Evolutionary conservation across 2,888 invertebrate species (phyloP), one percentile per base, ranked within the genome.

Genomic region (Homarus gammarus): DNA sequence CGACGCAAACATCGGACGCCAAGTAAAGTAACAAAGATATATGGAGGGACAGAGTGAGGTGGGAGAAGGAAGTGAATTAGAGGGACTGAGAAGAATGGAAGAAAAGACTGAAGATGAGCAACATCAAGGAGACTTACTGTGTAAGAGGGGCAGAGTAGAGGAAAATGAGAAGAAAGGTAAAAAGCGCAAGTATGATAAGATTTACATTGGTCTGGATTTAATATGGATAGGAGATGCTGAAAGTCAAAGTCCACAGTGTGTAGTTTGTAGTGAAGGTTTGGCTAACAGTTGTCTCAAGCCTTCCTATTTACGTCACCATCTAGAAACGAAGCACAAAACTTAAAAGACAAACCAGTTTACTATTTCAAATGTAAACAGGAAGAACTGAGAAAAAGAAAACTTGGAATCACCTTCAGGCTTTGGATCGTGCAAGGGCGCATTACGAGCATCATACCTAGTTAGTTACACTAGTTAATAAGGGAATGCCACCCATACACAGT

Each of bases 161-260:
- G n/a, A 73, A 22, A 40, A 22, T 36, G 73, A 38, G 38, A 73
- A 40, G 40, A n/a, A 38, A 40, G 38, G n/a, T 22, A 40, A 73
- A 73, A 12, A 44, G 44, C 15, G 73, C 36, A 38, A 38, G 44
- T 36, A 73, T 10, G 38, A 8, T 38, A 27, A 73, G 38, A 73
- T 15, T 10, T 38, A 73, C n/a, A 38, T 36, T 8, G 73, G 38
- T 15, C n/a, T 38, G 73, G 73, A 44, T 0, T 73, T 73, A 38
- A 22, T 38, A 73, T 38, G 22, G 73, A 73, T 38, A 38, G 73
- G 40, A n/a, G 40, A 73, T 73, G 40, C 40, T 10, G 73, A 73
- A 73, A 73, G 15, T 40, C 73, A 36, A 73, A 40, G 73, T 73
- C 73, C 40, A 40, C 73, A 73, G 44, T 73, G 73, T 72, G 72